These are phyloP conservation scores for Sesamia nonagrioides DNA, from an alignment of 1,140 invertebrate species.

Conservation along the genomic window DNA sequence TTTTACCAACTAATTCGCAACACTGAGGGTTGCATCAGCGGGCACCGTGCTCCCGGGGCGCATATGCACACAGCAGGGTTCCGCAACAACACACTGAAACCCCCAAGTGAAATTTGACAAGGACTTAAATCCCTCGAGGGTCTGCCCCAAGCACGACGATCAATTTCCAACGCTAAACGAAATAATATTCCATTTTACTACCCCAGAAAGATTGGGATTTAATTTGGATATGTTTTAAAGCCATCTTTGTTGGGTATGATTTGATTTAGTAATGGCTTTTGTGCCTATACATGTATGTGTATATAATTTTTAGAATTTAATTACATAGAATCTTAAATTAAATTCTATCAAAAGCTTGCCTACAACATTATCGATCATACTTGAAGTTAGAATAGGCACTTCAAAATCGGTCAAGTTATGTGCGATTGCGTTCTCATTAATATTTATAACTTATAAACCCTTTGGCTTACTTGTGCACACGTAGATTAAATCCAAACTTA, in stretches of 20 bases:
- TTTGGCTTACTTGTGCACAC: neutral
- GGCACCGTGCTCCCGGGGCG: slow-evolving; percentile 24
- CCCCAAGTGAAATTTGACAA: slow-evolving; percentile 68
- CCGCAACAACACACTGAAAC: slow-evolving; percentile 50
- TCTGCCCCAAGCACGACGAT: slow-evolving; percentile 61
- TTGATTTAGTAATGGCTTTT: slow-evolving; percentile 34
- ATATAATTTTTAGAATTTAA: slow-evolving; percentile 18
- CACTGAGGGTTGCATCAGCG: neutral
- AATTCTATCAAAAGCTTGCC: neutral
- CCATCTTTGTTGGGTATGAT: slow-evolving; percentile 33
- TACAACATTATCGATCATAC: neutral
- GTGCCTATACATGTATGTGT: neutral
- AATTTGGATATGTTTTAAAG: slow-evolving; percentile 48
- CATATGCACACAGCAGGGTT: slow-evolving; percentile 58
- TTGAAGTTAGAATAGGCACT: slow-evolving; percentile 23
- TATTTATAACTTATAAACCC: slow-evolving; percentile 30
- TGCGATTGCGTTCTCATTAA: slow-evolving; percentile 5
- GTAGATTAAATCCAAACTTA: slow-evolving; percentile 36
- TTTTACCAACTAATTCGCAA: slow-evolving; percentile 7
- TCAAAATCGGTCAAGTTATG: neutral
- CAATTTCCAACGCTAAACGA: slow-evolving; percentile 72
- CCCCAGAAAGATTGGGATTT: slow-evolving; percentile 52
- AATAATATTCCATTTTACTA: slow-evolving; percentile 66
- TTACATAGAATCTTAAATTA: neutral
- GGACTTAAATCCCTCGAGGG: slow-evolving; percentile 64